Base-by-base conservation (phyloP, 2,888 invertebrate species). In the Seira ritae region DNA sequence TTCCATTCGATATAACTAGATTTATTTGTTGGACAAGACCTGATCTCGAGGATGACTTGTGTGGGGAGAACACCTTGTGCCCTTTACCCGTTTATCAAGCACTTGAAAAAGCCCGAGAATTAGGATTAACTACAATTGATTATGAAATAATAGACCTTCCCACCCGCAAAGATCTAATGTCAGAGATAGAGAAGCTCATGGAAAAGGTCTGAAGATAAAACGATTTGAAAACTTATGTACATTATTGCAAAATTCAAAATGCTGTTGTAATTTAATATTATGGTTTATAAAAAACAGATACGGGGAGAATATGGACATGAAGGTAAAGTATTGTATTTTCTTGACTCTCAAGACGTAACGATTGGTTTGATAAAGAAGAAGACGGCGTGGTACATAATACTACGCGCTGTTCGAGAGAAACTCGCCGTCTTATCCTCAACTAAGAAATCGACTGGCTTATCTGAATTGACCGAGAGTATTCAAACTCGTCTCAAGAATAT, bases 351-450 rank as follows among this genome's bases (percentile, higher is more conserved):
- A 8, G 87, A 89, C n/a, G 87, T 89, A 70, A 91, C 91, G 15
- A 90, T 91, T 71, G 92, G 92, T 31, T 80, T 92, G 1, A 89
- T 91, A n/a, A 91, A 92, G 87, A 91, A 91, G 89, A 91, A 91
- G 89, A 91, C 91, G n/a, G 89, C 90, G n/a, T 91, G 91, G 91
- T 92, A 90, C 86, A 88, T 90, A 73, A 89, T 90, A 37, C 70
- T 90, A 23, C 85, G 89, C 19, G 88, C 89, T 1, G 71, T 89
- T 6, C 42, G 90, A 19, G 90, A 90, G 71, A 89, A 89, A 84
- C 77, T 84, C 8, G 78, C 84, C 19, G n/a, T 22, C 1, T 86
- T 86, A n/a, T 60, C 20, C n/a, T 83, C 84, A 0, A 37, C 75
- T 60, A 82, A 80, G 20, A 37, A 70, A 15, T 65, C 73, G 1